These are phyloP conservation scores for Harpalus rubripes DNA, from an alignment of 2,888 invertebrate genomes.

Conservation along the genomic window DNA sequence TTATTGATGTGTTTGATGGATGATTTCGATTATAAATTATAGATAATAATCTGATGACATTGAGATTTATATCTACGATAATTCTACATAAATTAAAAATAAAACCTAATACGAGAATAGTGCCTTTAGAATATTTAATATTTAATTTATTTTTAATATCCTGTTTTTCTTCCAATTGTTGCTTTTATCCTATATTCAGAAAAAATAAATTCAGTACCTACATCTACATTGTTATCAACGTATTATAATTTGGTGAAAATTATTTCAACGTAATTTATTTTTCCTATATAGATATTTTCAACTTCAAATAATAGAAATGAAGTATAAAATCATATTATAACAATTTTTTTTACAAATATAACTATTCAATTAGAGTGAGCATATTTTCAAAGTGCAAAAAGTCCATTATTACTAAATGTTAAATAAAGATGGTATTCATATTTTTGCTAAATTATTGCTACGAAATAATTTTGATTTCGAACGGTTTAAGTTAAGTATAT, in stretches of 20 bases:
- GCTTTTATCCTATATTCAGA: slow-evolving; percentile 20
- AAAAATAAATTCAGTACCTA: slow-evolving; percentile 22
- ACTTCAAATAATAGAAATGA: not conserved
- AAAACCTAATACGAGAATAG: slow-evolving; percentile 45
- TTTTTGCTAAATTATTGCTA: too few species aligned
- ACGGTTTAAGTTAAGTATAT: too few species aligned
- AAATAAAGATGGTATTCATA: too few species aligned
- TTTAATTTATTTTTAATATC: slow-evolving; percentile 9
- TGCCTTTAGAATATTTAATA: slow-evolving; percentile 24
- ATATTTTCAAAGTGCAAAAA: too few species aligned
- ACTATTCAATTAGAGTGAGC: too few species aligned
- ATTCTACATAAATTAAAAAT: slow-evolving; percentile 18
- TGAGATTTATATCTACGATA: not conserved
- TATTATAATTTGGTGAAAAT: not conserved
- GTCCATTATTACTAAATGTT: too few species aligned
- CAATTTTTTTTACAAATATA: too few species aligned
- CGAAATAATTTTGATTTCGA: too few species aligned
- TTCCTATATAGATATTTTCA: not conserved
- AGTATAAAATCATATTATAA: too few species aligned
- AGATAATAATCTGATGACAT: slow-evolving; percentile 15
- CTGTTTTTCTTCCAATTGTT: slow-evolving; percentile 27
- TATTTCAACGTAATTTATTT: not conserved
- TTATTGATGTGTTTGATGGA: slow-evolving; percentile 31
- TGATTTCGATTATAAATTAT: slow-evolving; percentile 13
- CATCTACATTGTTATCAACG: not conserved